Base-by-base conservation (phyloP, 2,888 invertebrate genomes). In the Toxonevra muliebris region DNA sequence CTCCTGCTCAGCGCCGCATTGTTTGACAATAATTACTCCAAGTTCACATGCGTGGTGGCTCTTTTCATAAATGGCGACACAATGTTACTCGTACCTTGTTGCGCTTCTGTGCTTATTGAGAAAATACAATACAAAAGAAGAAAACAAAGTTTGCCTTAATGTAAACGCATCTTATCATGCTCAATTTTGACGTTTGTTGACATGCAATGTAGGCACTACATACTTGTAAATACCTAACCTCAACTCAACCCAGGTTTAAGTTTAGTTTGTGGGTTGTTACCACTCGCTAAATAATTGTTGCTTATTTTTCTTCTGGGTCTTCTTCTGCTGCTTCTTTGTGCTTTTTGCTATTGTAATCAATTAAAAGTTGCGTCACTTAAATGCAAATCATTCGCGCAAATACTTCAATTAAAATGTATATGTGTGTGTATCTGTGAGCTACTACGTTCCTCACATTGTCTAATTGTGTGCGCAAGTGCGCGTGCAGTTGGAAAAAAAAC, bases 281-380 rank as follows among this genome's bases (percentile, higher is more conserved):
- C 30, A 30, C 30, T 30, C 7, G 30, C 30, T 30, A 30, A 30
- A 30, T 42, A 53, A 53, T 48, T 68, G 17, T 68, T 68, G 67
- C 65, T 68, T 65, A 69, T 68, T 69, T 69, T 65, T 71, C 69
- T 69, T 69, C 68, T 71, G 69, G 52, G 62, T 63, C 57, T 68
- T 71, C 65, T 64, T 66, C 48, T 12, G 15, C 45, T 52, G 2
- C 7, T 30, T 30, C 7, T 30, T 30, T 30, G 55, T 54, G 54
- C 42, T 42, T 63, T 41, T 68, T 69, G 59, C 72, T 67, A 68
- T 68, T 73, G 65, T 66, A 74, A 73, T 71, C 73, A 75, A 76
- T 76, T 71, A 73, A 73, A 69, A 72, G 71, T 73, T 74, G 75
- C 74, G 72, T 76, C 74, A 75, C 69, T 69, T 76, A 65, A 73